These are phyloP conservation scores for Aurelia aurita DNA, from an alignment of 30 jellyfish, hydroid and myxozoan genomes.

Conservation along the genomic window DNA sequence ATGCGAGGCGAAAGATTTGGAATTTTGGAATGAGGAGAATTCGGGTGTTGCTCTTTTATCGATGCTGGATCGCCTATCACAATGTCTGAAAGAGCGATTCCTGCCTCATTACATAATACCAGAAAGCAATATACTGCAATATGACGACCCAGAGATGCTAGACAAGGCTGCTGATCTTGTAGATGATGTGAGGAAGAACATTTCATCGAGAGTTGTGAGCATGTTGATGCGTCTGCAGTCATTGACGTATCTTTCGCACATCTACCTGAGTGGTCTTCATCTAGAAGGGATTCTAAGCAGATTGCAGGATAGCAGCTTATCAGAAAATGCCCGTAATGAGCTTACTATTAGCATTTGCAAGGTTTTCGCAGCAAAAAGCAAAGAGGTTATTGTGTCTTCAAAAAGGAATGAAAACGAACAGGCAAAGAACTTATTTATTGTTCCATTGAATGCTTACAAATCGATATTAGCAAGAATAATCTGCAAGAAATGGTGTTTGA, in stretches of 20 bases:
- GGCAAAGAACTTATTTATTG: not conserved
- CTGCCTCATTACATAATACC: constrained; percentile 56
- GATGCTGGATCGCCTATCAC: constrained; percentile 11
- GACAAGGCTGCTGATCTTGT: constrained; percentile 6
- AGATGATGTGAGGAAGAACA: constrained; percentile 10
- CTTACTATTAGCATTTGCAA: constrained; percentile 4
- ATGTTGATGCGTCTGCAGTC: constrained; percentile 26
- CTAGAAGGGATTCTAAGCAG: not conserved
- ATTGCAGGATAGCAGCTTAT: not conserved
- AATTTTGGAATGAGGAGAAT: constrained; percentile 41
- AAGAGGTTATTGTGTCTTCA: not conserved
- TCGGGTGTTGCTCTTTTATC: not conserved
- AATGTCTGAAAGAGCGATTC: constrained; percentile 2
- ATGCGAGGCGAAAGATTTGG: not conserved
- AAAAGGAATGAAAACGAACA: not conserved
- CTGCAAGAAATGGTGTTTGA: not conserved
- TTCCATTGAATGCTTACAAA: constrained; percentile 3
- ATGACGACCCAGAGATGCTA: constrained; percentile 1
- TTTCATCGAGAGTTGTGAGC: not conserved
- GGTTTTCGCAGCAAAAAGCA: constrained; percentile 5
- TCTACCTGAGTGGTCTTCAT: not conserved
- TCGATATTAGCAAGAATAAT: constrained; percentile 14
- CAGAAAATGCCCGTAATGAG: not conserved
- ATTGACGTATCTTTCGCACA: not conserved
- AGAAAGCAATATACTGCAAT: constrained; percentile 29